A percentile compares a stretch with the other conserved stretches of the same genome.
These are phyloP conservation scores for Hipposideros armiger DNA, from an alignment of 2,113 vertebrate genomes.

Conservation along the genomic window DNA sequence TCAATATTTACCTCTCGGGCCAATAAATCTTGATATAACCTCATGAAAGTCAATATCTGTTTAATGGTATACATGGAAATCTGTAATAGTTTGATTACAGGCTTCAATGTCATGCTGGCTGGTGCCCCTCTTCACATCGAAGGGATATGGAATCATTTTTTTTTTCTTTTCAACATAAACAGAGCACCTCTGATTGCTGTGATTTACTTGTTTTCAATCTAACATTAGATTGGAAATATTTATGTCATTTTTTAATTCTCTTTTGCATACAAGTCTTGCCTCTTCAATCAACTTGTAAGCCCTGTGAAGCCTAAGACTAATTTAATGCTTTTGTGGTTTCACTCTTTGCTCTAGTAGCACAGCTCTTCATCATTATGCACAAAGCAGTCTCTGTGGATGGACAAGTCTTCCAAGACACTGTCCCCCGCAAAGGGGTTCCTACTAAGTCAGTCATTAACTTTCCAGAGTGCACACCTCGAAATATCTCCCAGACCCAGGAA, in stretches of 20 bases:
- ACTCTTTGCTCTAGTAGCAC: background rate
- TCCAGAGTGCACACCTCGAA: background rate
- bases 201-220: background rate
- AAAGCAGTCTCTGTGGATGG: background rate
- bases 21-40: constrained; percentile 90
- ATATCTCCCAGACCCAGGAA: background rate
- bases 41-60: constrained; percentile 90
- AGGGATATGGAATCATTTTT: background rate
- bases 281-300: background rate
- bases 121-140: background rate
- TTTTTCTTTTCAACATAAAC: background rate
- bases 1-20: constrained; percentile 86
- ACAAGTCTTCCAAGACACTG: background rate
- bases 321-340: background rate
- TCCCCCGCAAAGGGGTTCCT: background rate
- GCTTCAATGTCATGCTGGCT: constrained; percentile 67
- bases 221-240: background rate
- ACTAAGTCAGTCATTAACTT: background rate
- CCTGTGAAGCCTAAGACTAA: background rate
- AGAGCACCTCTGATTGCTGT: background rate
- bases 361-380: background rate
- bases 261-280: background rate
- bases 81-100: constrained; percentile 81
- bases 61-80: constrained; percentile 85
- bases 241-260: background rate